Conservation (phyloP, 1,140 invertebrate genomes). For the Heliconius hermathena region DNA sequence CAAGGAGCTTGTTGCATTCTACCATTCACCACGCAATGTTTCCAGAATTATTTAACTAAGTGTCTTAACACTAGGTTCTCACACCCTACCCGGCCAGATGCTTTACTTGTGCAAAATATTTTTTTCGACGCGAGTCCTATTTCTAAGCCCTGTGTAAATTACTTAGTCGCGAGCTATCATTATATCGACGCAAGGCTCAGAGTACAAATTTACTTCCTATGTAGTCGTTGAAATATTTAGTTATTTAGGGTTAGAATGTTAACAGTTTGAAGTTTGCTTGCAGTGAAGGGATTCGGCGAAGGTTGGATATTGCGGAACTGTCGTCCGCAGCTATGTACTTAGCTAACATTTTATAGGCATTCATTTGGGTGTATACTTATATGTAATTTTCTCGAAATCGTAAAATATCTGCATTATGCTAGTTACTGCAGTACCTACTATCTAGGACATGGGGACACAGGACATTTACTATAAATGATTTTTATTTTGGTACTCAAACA, state of each 20-base stretch:
- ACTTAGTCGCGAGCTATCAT: neutral
- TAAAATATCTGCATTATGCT: neutral
- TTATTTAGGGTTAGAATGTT: slow-evolving; percentile 19
- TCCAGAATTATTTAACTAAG: no score
- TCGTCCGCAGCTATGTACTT: slow-evolving; percentile 1
- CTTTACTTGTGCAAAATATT: no score
- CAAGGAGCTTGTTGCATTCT: no score
- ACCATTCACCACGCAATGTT: no score
- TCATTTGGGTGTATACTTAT: neutral
- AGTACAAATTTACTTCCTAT: no score
- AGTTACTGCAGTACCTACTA: no score
- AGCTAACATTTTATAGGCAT: slow-evolving; percentile 15
- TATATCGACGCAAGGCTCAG: neutral
- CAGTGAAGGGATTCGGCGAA: slow-evolving; percentile 25
- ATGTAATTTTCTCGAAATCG: neutral
- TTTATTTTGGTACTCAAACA: no score
- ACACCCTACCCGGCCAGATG: no score
- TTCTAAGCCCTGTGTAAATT: no score
- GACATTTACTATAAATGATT: neutral
- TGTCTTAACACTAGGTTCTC: no score
- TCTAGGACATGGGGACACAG: neutral
- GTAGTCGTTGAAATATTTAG: neutral
- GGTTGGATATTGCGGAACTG: slow-evolving; percentile 14
- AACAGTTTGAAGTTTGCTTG: neutral
- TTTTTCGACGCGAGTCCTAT: no score